phyloP scores from a whole-genome alignment of 2,113 vertebrate genomes.

The Mirza zaza region DNA sequence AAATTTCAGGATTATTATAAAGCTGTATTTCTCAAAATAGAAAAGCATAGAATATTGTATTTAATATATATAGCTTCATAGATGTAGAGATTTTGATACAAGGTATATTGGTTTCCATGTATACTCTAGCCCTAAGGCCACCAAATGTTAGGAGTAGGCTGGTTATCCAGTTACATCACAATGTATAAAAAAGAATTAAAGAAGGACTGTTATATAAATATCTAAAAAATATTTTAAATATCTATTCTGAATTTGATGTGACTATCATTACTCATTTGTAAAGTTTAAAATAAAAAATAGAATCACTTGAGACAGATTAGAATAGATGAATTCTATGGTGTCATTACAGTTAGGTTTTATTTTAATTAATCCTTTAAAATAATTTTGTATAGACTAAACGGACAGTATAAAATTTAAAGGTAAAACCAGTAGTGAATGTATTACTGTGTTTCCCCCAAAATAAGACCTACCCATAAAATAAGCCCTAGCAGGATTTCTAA shows the following conservation, averaged over 20 bases:
- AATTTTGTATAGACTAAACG: neutral
- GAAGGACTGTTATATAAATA: neutral
- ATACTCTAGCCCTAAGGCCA: neutral
- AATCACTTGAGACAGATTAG: neutral
- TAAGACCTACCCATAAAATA: too few relatives aligned
- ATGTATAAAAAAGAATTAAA: neutral
- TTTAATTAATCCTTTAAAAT: neutral
- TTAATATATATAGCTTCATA: neutral
- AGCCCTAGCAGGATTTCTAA: too few relatives aligned
- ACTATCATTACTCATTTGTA: neutral
- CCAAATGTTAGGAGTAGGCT: neutral
- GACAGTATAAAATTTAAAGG: neutral
- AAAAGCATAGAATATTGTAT: neutral
- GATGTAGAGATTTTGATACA: neutral
- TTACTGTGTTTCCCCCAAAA: neutral
- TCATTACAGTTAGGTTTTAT: neutral
- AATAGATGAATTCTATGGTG: neutral
- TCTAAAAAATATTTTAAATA: neutral
- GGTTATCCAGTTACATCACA: neutral
- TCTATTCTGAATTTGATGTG: neutral
- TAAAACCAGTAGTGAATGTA: neutral
- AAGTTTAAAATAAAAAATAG: neutral
- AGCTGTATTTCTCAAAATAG: neutral
- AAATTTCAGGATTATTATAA: neutral
- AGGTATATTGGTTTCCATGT: neutral